phyloP scores from a whole-genome alignment of 2,797 vertebrate genomes.

The Myripristis murdjan region DNA sequence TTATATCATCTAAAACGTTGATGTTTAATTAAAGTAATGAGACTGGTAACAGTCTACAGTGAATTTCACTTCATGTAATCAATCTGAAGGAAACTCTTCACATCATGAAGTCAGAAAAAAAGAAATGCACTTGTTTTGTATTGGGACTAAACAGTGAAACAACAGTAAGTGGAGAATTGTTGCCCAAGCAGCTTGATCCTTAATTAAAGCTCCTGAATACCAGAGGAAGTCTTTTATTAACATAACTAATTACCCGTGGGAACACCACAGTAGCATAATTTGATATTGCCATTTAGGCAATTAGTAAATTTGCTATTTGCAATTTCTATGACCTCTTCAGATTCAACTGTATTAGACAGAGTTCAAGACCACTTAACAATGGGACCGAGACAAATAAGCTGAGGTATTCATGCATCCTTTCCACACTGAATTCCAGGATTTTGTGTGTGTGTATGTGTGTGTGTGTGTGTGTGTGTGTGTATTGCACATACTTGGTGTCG shows the following conservation, averaged over 20 bases:
- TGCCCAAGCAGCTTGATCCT: constrained; percentile 38
- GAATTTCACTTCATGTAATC: neutral
- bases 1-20: no score
- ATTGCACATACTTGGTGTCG: neutral
- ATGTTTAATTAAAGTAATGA: no score
- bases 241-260: constrained; percentile 48
- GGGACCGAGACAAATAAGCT: constrained; percentile 35
- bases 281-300: constrained; percentile 34
- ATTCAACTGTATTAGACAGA: constrained; percentile 10
- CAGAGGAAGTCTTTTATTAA: constrained; percentile 25
- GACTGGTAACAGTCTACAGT: neutral
- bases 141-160: neutral
- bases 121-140: no score
- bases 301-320: constrained; percentile 40
- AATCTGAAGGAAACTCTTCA: no score
- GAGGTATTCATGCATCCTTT: constrained; percentile 11
- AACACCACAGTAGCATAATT: constrained; percentile 52
- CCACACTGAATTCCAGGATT: constrained; percentile 24
- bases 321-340: constrained; percentile 30
- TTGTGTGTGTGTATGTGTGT: no score
- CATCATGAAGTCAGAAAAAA: neutral
- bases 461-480: neutral
- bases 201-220: constrained; percentile 58
- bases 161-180: constrained; percentile 19
- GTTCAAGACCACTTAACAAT: constrained; percentile 10